Percentiles rank a stretch among this genome's conserved stretches.
These are phyloP conservation scores for Charaxes varanes DNA, from an alignment of 1,140 invertebrate genomes.

Conservation along the genomic window DNA sequence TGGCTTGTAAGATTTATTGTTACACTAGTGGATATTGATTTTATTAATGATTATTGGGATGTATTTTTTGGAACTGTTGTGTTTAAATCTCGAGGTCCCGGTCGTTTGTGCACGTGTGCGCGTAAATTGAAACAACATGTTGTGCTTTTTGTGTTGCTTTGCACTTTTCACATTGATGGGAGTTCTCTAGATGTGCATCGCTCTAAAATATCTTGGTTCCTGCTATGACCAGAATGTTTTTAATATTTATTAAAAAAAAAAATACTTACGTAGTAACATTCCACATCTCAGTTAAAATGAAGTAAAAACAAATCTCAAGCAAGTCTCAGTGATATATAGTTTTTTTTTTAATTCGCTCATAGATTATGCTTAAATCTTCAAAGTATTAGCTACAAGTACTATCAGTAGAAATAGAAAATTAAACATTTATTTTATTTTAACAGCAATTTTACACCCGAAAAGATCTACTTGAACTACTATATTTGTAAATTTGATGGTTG, in stretches of 20 bases:
- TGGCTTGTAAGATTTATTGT: neutral
- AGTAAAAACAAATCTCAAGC: neutral
- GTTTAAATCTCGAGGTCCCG: too few species aligned
- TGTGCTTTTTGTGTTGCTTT: too few species aligned
- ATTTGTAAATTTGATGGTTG: conserved; percentile 32
- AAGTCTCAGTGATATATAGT: too few species aligned
- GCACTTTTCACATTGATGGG: too few species aligned
- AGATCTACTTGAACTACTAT: too few species aligned
- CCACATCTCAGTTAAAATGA: conserved; percentile 9
- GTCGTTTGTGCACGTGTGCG: too few species aligned
- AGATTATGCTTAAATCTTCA: neutral
- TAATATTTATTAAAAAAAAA: neutral
- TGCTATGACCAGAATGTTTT: neutral
- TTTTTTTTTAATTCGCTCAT: neutral
- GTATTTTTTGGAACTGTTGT: neutral
- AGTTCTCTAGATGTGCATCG: too few species aligned
- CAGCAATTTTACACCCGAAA: too few species aligned
- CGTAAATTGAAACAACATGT: too few species aligned
- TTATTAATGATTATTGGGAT: neutral
- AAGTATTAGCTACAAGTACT: too few species aligned
- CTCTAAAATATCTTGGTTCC: neutral
- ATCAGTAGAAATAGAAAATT: too few species aligned
- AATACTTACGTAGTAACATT: conserved; percentile 14
- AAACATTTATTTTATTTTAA: too few species aligned
- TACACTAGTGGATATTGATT: neutral